Conservation (phyloP, 1,140 invertebrate genomes). For the Leptopilina clavipes region DNA sequence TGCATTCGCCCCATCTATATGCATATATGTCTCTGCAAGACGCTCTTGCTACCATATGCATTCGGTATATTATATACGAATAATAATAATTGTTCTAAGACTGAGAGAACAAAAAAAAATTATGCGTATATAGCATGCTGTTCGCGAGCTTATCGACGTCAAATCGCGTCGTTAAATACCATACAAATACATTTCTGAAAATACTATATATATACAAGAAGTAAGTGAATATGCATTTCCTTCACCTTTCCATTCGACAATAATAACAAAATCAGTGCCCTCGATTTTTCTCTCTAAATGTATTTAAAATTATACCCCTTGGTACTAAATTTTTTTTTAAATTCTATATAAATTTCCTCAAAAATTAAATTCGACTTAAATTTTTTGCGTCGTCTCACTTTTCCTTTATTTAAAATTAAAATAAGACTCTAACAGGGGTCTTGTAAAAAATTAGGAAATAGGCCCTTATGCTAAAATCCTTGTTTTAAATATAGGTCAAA, state of each 20-base stretch:
- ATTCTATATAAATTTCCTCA: too few species aligned
- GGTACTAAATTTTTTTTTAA: too few species aligned
- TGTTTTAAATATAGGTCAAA: too few species aligned
- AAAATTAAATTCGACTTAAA: too few species aligned
- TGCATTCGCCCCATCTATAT: neutral
- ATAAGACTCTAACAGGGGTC: too few species aligned
- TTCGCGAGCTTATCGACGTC: slow-evolving; percentile 56
- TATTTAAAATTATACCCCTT: neutral
- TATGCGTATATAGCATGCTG: slow-evolving; percentile 45
- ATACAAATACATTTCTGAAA: slow-evolving; percentile 44
- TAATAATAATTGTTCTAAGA: slow-evolving; percentile 32
- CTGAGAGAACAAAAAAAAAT: slow-evolving; percentile 5
- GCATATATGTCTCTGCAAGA: neutral
- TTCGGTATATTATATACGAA: too few species aligned
- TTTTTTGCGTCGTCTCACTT: too few species aligned
- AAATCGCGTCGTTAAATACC: slow-evolving; percentile 53
- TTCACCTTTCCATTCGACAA: neutral
- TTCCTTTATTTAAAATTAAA: too few species aligned
- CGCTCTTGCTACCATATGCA: slow-evolving; percentile 4
- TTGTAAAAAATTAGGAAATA: too few species aligned
- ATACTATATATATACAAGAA: slow-evolving; percentile 58
- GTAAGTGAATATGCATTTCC: slow-evolving; percentile 53
- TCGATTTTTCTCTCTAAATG: neutral
- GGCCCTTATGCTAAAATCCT: too few species aligned
- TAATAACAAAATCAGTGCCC: neutral